phyloP scores from a whole-genome alignment of 2,888 invertebrate species.

The Heteromyza rotundicornis region DNA sequence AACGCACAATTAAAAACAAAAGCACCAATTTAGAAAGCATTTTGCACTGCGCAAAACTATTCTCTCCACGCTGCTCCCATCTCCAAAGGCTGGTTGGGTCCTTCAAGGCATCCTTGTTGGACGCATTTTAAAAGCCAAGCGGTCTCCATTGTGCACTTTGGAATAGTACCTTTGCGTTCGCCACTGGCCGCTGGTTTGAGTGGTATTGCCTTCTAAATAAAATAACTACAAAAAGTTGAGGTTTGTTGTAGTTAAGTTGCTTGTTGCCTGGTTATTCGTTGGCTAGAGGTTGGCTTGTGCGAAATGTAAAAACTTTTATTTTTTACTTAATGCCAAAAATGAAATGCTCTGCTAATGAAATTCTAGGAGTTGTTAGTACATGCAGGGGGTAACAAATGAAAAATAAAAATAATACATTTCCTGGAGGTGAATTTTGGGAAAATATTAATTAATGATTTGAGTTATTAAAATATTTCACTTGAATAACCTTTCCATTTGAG shows the following conservation, averaged over 20 bases:
- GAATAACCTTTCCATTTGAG: too few species aligned
- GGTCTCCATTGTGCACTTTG: conserved; percentile 28
- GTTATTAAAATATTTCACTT: too few species aligned
- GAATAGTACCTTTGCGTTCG: neutral
- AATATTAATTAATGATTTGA: too few species aligned
- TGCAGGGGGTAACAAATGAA: too few species aligned
- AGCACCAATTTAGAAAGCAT: conserved; percentile 14
- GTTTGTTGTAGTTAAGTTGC: conserved; percentile 9
- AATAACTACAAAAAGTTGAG: conserved; percentile 4
- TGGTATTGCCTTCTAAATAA: too few species aligned
- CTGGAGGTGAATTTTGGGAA: too few species aligned
- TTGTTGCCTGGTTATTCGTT: too few species aligned
- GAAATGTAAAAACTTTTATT: neutral
- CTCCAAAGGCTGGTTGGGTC: neutral
- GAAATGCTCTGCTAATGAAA: neutral
- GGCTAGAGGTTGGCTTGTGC: too few species aligned
- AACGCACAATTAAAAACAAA: conserved; percentile 11
- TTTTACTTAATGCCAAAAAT: too few species aligned
- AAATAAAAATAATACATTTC: too few species aligned
- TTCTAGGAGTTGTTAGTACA: neutral
- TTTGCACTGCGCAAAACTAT: neutral
- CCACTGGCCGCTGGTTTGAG: too few species aligned
- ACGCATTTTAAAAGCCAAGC: conserved; percentile 27
- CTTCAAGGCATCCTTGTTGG: conserved; percentile 14
- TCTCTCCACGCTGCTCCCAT: neutral